Evolutionary conservation across 2,113 vertebrate species (phyloP).

Genomic region (Myocastor coypus): DNA sequence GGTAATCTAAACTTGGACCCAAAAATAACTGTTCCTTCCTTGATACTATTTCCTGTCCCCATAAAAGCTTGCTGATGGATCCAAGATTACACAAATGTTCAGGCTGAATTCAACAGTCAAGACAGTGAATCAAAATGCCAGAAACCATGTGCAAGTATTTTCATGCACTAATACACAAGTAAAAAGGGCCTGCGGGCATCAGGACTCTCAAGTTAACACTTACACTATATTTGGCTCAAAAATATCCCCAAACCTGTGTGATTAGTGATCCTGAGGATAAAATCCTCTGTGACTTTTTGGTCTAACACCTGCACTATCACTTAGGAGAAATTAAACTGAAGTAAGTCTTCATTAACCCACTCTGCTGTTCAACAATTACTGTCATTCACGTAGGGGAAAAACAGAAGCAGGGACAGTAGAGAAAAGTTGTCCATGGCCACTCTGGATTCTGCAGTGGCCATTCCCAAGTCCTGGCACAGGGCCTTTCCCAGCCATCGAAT

Average conservation of each 20-base stretch:
- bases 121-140: constrained; percentile 36
- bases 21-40: background rate
- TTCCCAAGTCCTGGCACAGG: background rate
- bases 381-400: constrained; percentile 19
- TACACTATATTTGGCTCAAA: background rate
- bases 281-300: background rate
- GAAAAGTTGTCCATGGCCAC: background rate
- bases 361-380: background rate
- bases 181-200: background rate
- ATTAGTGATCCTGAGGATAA: background rate
- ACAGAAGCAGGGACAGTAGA: background rate
- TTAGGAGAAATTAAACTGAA: constrained; percentile 49
- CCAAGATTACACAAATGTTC: background rate
- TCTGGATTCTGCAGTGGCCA: background rate
- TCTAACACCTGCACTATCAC: constrained; percentile 14
- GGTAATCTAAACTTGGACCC: background rate
- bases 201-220: background rate
- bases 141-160: constrained; percentile 40
- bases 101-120: constrained; percentile 51
- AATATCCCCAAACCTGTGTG: background rate
- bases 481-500: background rate
- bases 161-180: background rate
- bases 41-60: constrained; percentile 1
- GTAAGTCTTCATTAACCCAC: constrained; percentile 16
- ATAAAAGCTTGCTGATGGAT: background rate